Base-by-base conservation (phyloP, 37 sponge, comb jelly and placozoan species). In the Ephydatia muelleri region DNA sequence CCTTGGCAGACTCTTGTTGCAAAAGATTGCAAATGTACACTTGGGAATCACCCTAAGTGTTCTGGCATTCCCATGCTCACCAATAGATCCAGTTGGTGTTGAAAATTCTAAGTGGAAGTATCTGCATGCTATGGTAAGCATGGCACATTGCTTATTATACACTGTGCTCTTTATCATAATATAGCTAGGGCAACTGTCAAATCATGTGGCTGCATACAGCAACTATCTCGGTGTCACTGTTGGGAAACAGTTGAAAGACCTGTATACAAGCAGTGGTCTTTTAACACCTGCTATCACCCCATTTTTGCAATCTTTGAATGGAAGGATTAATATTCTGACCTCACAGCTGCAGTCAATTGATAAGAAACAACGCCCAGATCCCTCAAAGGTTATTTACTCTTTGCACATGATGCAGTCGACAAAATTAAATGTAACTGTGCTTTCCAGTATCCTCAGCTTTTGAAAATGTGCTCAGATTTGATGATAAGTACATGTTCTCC, bases 81-180 rank as follows among this genome's bases (percentile, higher is more conserved):
- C 78, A 12, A 28, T 86, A 23, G 87, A 91, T 68, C 91, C 91
- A 25, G 71, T 91, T 13, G 86, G 72, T 25, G 67, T 82, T 28
- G 65, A 40, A 21, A 48, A 64, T 25, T 65, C 49, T 8, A 37
- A 86, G 22, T 36, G 77, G 26, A 33, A 78, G 3, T 86, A 79
- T 73, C 71, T 82, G 25, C 65, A 91, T 26, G 3, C 30, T 21
- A 35, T 82, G 77, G 88, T 88, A 34, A 75, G 85, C 68, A n/a
- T n/a, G n/a, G n/a, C n/a, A n/a, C n/a, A n/a, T n/a, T n/a, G n/a
- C n/a, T n/a, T n/a, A n/a, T n/a, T n/a, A n/a, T n/a, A n/a, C n/a
- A n/a, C 9, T 66, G 25, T 79, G 3, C 28, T 77, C 26, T 22
- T 0, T 30, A 39, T 39, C 47, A 3, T 75, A 9, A 0, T 71